phyloP scores from a whole-genome alignment of 1,140 invertebrate genomes.

The Potamilus streckersoni region DNA sequence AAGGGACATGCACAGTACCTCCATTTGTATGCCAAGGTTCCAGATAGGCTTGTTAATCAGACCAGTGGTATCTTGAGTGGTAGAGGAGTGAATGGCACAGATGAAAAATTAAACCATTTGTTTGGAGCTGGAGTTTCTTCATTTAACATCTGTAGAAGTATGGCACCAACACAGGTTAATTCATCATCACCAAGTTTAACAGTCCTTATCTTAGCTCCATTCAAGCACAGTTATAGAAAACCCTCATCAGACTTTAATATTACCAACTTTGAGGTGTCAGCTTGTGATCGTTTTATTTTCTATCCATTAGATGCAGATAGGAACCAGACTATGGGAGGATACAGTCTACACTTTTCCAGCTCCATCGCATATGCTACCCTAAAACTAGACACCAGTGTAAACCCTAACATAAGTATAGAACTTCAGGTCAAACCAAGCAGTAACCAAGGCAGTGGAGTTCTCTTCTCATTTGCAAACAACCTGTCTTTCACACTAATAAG shows the following conservation, averaged over 20 bases:
- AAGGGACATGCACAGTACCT: constrained; percentile 31
- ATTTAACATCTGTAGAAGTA: constrained; percentile 23
- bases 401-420: constrained; percentile 32
- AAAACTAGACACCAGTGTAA: constrained; percentile 10
- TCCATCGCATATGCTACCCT: constrained; percentile 31
- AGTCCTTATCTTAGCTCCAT: constrained; percentile 1
- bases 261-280: constrained; percentile 15
- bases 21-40: constrained; percentile 14
- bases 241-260: constrained; percentile 11
- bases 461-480: constrained; percentile 40
- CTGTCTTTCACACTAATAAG: background rate
- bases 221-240: constrained; percentile 12
- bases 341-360: constrained; percentile 28
- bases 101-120: constrained; percentile 28
- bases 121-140: constrained; percentile 9
- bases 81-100: constrained; percentile 6
- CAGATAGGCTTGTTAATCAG: constrained; percentile 4
- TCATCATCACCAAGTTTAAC: background rate
- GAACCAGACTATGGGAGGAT: constrained; percentile 33
- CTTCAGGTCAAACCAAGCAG: constrained; percentile 29
- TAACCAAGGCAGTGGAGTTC: constrained; percentile 25
- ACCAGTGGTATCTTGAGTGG: constrained; percentile 36
- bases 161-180: constrained; percentile 5
- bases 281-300: constrained; percentile 39
- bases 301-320: constrained; percentile 22